Base-by-base conservation (phyloP, 1,140 invertebrate species). In the Achatina immaculata region DNA sequence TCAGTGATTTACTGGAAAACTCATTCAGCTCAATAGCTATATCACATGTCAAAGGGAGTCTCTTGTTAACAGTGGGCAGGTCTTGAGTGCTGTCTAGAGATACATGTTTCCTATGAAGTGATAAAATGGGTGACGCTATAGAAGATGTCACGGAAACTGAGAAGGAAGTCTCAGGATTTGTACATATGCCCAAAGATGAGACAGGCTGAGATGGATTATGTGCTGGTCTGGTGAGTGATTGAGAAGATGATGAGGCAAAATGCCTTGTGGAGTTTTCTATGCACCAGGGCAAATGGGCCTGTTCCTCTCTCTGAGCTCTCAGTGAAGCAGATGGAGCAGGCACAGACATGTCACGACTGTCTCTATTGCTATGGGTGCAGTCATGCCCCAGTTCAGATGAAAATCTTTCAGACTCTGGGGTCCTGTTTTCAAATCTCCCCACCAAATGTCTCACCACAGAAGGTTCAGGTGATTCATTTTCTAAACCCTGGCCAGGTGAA, bases 361-460 rank as follows among this genome's bases (percentile, higher is more conserved):
- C 38, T 80, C 14, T 71, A 24, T 40, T 7, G 38, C 43, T 69
- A 28, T 62, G 21, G 2, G 31, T 7, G 11, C 21, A 21, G 55
- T 69, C 65, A 74, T 71, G 55, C 2, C 28, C 36, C 34, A 36
- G n/a, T 38, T 48, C 62, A 65, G 71, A n/a, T 7, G 36, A 68
- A 34, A 73, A 38, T 78, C 62, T 73, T 28, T 65, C 58, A 36
- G 58, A 16, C 19, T 42, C 51, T 16, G 76, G 68, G 28, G 40
- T 68, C 78, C 77, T 72, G 38, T 43, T 51, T 34, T 87, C 85
- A 83, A 88, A 88, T 72, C 82, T 85, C 4, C 86, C 88, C 0
- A 86, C 82, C 7, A 89, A 65, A 83, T 86, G 83, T 65, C 78
- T 84, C 0, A 89, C 86, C 31, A 84, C 84, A 1, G 80, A 82